Percentiles rank a stretch among this genome's conserved stretches.
Evolutionary conservation across 1,140 invertebrate genomes (phyloP).

Genomic region (Heliothis virescens): DNA sequence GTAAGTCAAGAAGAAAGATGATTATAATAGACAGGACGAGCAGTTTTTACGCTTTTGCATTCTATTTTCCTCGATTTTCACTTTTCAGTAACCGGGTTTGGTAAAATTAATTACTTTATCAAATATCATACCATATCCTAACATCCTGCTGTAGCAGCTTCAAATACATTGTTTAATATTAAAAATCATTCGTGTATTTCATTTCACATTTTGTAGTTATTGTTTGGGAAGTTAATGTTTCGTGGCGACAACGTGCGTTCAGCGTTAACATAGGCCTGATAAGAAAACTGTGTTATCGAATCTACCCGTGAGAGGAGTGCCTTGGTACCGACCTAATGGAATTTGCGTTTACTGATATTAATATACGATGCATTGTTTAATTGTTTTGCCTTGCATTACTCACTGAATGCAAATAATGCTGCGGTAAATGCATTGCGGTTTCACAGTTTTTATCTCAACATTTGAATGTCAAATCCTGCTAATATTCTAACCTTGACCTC

Average conservation of each 20-base stretch:
- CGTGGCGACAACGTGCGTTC: conserved; percentile 44
- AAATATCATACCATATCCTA: neutral
- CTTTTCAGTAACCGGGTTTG: neutral
- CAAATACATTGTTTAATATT: conserved; percentile 20
- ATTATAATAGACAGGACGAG: too few species aligned
- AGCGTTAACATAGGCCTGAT: conserved; percentile 53
- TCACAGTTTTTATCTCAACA: too few species aligned
- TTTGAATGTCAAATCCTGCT: too few species aligned
- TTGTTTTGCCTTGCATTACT: too few species aligned
- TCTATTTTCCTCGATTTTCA: neutral
- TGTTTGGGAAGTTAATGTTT: conserved; percentile 36
- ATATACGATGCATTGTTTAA: too few species aligned
- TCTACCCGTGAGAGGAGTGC: conserved; percentile 53
- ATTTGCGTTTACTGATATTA: neutral
- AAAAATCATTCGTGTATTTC: conserved; percentile 13
- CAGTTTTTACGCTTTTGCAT: neutral
- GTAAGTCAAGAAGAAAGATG: too few species aligned
- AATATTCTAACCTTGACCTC: too few species aligned
- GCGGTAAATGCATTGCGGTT: too few species aligned
- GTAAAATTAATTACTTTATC: neutral
- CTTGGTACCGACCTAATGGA: conserved; percentile 39
- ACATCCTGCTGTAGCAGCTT: neutral
- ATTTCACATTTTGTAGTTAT: conserved; percentile 19
- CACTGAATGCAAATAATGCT: too few species aligned
- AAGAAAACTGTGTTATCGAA: conserved; percentile 65